These are phyloP conservation scores for Falco columbarius DNA, from an alignment of 2,797 vertebrate genomes.

Conservation along the genomic window DNA sequence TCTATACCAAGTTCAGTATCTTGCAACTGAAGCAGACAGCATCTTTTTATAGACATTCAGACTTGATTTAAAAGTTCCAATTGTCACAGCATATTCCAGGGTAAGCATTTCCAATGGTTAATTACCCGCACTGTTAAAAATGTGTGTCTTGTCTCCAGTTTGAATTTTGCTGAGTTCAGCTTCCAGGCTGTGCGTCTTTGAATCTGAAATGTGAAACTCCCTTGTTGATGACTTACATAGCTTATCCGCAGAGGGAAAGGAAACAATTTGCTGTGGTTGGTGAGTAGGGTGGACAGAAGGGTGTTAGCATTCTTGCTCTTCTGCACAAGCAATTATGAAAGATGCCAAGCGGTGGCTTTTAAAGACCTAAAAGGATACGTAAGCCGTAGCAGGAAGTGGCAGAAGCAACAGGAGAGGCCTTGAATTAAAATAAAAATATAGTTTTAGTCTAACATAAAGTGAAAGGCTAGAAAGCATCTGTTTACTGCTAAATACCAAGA, in stretches of 20 bases:
- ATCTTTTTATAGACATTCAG: background rate
- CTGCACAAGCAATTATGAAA: background rate
- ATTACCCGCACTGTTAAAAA: conserved; percentile 23
- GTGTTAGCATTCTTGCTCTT: background rate
- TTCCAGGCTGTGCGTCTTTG: background rate
- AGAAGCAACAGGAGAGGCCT: background rate
- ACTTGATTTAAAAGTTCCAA: background rate
- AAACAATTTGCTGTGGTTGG: background rate
- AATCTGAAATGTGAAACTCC: background rate
- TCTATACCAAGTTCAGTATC: background rate
- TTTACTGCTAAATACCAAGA: background rate
- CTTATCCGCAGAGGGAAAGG: background rate
- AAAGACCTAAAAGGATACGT: background rate
- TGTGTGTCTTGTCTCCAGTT: background rate
- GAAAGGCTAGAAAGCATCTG: background rate
- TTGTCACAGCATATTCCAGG: background rate
- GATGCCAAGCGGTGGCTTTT: background rate
- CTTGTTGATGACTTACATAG: background rate
- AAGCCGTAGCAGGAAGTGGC: background rate
- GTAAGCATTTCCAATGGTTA: background rate
- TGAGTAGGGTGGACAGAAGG: background rate
- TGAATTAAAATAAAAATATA: background rate
- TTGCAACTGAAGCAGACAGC: background rate
- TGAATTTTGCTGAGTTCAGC: conserved; percentile 41
- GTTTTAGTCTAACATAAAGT: background rate